These are phyloP conservation scores for Gallinago solitaria DNA, from an alignment of 2,797 vertebrate genomes.

Conservation along the genomic window DNA sequence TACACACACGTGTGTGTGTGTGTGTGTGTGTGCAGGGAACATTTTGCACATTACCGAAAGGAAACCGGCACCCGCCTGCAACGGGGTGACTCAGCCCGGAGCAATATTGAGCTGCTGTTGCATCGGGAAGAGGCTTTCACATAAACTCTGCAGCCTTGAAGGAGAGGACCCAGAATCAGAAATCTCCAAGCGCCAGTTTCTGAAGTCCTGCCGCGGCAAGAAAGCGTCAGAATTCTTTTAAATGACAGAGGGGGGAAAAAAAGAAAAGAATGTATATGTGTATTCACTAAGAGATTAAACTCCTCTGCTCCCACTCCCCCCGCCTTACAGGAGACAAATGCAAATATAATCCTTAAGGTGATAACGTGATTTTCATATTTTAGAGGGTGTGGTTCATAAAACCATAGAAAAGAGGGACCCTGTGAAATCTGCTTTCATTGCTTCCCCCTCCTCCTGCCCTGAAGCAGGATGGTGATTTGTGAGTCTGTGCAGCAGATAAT, in stretches of 20 bases:
- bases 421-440: neutral
- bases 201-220: neutral
- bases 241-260: neutral
- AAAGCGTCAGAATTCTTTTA: neutral
- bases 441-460: neutral
- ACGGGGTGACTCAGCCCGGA: neutral
- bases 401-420: neutral
- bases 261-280: fast-evolving
- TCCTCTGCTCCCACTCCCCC: neutral
- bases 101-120: neutral
- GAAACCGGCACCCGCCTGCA: slow-evolving; percentile 32
- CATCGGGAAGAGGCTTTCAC: neutral
- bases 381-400: neutral
- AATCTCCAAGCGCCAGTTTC: neutral
- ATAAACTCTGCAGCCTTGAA: neutral
- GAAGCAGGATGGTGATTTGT: neutral
- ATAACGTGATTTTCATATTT: neutral
- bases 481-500: neutral
- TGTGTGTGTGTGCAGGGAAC: slow-evolving; percentile 33
- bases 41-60: slow-evolving; percentile 31
- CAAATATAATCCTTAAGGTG: neutral
- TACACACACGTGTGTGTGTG: neutral
- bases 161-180: neutral
- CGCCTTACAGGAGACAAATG: neutral
- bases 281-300: neutral